These are phyloP conservation scores for Nymphalis c-album DNA, from an alignment of 2,888 invertebrate genomes.

Conservation along the genomic window DNA sequence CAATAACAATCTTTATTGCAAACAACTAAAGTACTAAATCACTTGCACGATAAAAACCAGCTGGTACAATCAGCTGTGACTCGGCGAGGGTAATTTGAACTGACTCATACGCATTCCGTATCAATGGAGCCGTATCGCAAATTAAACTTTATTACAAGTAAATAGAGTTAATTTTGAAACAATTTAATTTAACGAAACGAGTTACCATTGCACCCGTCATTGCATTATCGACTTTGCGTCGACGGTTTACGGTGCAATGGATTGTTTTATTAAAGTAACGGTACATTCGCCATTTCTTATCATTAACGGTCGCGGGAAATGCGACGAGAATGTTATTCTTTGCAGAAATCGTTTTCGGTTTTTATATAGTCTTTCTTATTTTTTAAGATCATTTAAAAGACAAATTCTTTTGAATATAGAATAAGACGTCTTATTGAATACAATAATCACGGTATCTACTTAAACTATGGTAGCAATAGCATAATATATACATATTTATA, in stretches of 20 bases:
- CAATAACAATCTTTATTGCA: slow-evolving; percentile 10
- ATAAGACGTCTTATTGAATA: too few species aligned
- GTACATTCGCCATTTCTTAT: slow-evolving; percentile 34
- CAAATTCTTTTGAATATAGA: too few species aligned
- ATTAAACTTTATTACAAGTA: not conserved
- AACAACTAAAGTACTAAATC: slow-evolving; percentile 6
- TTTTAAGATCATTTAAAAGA: too few species aligned
- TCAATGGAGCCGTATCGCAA: slow-evolving; percentile 2
- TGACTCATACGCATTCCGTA: slow-evolving; percentile 35
- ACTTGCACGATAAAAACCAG: slow-evolving; percentile 16
- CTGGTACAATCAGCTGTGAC: slow-evolving; percentile 40
- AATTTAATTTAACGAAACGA: not conserved
- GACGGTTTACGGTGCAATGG: not conserved
- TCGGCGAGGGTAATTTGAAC: slow-evolving; percentile 22
- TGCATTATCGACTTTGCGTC: slow-evolving; percentile 14
- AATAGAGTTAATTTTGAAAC: slow-evolving; percentile 7
- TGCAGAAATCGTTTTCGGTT: slow-evolving; percentile 13
- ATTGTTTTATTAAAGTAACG: slow-evolving; percentile 23
- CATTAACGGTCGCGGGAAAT: slow-evolving; percentile 33
- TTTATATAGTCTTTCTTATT: not conserved
- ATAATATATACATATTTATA: too few species aligned
- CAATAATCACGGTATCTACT: too few species aligned
- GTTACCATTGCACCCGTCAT: not conserved
- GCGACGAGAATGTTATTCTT: slow-evolving; percentile 24
- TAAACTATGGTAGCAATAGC: too few species aligned